A percentile compares a stretch with the other conserved stretches of the same genome.
These are phyloP conservation scores for Biston stratarius DNA, from an alignment of 2,888 invertebrate genomes.

Conservation along the genomic window DNA sequence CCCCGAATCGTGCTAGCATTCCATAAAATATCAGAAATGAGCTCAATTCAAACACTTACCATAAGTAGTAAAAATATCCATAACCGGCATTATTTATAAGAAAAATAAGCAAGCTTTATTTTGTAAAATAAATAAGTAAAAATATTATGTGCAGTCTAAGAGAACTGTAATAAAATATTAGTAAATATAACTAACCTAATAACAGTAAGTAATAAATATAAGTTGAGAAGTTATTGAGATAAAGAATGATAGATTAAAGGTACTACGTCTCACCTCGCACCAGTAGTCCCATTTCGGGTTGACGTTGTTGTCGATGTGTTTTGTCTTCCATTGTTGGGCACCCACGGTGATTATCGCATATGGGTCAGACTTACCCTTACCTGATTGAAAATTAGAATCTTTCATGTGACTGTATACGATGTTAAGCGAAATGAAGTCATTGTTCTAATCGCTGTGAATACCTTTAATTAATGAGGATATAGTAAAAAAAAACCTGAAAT, in stretches of 20 bases:
- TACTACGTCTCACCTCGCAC: constrained; percentile 92
- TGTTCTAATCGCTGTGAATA: no score
- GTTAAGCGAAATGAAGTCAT: no score
- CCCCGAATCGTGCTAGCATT: constrained; percentile 19
- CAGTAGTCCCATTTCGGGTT: constrained; percentile 99
- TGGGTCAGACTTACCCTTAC: constrained; percentile 98
- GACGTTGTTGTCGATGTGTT: constrained; percentile 96
- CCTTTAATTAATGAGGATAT: no score
- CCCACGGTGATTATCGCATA: constrained; percentile 97
- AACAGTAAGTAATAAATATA: background rate
- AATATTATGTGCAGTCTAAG: constrained; percentile 48
- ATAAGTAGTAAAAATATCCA: constrained; percentile 37
- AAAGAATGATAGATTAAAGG: constrained; percentile 32
- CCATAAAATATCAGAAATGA: constrained; percentile 58
- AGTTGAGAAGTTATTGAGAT: constrained; percentile 14
- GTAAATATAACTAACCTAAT: constrained; percentile 35
- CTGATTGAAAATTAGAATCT: constrained; percentile 54
- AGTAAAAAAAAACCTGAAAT: no score
- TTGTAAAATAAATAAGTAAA: constrained; percentile 34
- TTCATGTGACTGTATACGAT: background rate
- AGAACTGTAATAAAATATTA: constrained; percentile 42
- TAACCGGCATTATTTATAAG: constrained; percentile 38
- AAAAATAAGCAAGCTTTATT: constrained; percentile 52
- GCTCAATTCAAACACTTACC: constrained; percentile 52
- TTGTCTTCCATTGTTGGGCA: constrained; percentile 96